phyloP scores from a whole-genome alignment of 2,113 vertebrate genomes.

The Mesoclemmys tuberculata region DNA sequence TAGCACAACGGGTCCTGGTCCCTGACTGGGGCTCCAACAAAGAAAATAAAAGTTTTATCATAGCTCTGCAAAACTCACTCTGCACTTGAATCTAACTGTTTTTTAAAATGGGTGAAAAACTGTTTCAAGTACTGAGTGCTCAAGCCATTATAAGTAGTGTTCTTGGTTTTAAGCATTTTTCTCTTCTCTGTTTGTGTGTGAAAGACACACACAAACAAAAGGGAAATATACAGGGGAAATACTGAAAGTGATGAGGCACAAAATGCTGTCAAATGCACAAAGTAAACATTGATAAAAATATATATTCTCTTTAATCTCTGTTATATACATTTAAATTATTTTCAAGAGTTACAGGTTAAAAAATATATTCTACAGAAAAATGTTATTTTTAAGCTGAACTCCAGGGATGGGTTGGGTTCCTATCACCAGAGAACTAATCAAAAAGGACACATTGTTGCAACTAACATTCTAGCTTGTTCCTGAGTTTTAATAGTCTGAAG shows the following conservation, averaged over 20 bases:
- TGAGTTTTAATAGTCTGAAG: not conserved
- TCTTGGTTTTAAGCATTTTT: not conserved
- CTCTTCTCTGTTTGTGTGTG: not conserved
- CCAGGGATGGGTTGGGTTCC: not conserved
- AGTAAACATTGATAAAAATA: not conserved
- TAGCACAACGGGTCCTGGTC: not conserved
- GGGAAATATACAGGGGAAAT: not conserved
- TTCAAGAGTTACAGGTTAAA: not conserved
- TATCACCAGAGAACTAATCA: not conserved
- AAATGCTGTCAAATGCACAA: rapidly evolving
- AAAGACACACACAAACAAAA: not conserved
- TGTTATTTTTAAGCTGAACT: not conserved
- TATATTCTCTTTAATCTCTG: not conserved
- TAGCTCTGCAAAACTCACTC: not conserved
- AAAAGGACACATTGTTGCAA: not conserved
- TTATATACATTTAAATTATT: not conserved
- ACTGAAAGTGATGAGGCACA: not conserved
- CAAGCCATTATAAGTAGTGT: not conserved
- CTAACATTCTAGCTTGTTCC: not conserved
- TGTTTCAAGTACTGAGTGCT: not conserved
- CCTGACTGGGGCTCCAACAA: not conserved
- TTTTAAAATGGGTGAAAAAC: not conserved
- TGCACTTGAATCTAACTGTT: not conserved
- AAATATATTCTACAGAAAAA: not conserved
- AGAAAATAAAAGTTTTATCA: not conserved